Evolutionary conservation across 2,113 vertebrate species (phyloP).

Genomic region (Nothocercus nigrocapillus): DNA sequence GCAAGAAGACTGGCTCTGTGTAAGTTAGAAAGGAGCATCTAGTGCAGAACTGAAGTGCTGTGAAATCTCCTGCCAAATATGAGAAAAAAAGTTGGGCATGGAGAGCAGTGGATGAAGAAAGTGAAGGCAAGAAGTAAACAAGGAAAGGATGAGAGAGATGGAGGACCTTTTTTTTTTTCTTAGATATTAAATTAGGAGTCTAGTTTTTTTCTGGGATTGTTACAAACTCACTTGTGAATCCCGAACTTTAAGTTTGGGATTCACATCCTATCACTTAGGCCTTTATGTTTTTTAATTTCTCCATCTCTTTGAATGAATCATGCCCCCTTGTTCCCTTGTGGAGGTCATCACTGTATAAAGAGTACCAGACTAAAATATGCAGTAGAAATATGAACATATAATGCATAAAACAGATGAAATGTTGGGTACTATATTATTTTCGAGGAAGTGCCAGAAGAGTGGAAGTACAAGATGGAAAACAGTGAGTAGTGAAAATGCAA

Average conservation of each 20-base stretch:
- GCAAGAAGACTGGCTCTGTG: neutral
- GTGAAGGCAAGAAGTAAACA: neutral
- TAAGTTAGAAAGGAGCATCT: neutral
- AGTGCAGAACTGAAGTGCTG: neutral
- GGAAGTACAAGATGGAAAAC: neutral
- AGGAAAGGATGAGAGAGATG: neutral
- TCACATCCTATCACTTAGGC: neutral
- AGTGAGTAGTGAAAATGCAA: neutral
- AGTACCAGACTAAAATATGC: neutral
- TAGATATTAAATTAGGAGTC: neutral
- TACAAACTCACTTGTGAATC: neutral
- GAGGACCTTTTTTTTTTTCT: neutral
- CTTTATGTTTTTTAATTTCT: neutral
- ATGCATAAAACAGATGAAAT: neutral
- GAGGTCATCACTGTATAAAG: neutral
- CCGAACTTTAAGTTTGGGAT: neutral
- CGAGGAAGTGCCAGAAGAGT: neutral
- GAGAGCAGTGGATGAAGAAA: neutral
- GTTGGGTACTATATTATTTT: neutral
- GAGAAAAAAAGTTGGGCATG: neutral
- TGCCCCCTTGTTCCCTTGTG: neutral
- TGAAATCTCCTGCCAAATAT: neutral
- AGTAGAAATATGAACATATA: neutral
- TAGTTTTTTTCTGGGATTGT: neutral
- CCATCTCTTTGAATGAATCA: neutral